Evolutionary conservation across 1,140 invertebrate species (phyloP), one percentile per base, ranked within the genome.

Genomic region (Gryon sp.): DNA sequence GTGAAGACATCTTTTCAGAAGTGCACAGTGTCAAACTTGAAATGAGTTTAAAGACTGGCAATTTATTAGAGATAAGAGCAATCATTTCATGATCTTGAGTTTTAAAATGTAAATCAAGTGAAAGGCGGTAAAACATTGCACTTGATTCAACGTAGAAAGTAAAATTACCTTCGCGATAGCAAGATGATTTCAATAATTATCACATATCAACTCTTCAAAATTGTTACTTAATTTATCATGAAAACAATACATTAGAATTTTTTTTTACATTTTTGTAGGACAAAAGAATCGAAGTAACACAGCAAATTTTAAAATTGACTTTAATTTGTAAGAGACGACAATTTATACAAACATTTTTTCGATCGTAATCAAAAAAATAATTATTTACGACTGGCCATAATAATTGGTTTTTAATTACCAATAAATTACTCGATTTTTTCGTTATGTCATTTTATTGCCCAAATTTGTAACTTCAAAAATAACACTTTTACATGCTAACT

Each of bases 21-120:
- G 50, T 48, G 63, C 55, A 34, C 57, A 30, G 36, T 66, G 60
- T 74, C 60, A 75, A 74, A 65, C 36, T 62, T 38, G 53, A 52
- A 43, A 60, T 57, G 62, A 52, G 46, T 68, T 59, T 60, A 34
- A 62, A 45, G 38, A 34, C 46, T n/a, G 46, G 40, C 32, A 55
- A 69, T 68, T 68, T 53, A 75, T 75, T 70, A 70, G 55, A 52
- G 24, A 36, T 28, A 30, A 6, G n/a, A 14, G 14, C 6, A 20
- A 36, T 65, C 38, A 14, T 32, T 62, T 0, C 4, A 19, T 15
- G 15, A 19, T 38, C 15, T 20, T 22, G n/a, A 41, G n/a, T 45
- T 57, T 20, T 22, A 70, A 50, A 52, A 52, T 70, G 26, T 52
- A 43, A 59, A 59, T 70, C 65, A 38, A 69, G 53, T 48, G 65